phyloP scores from a whole-genome alignment of 2,888 invertebrate species.

The Lycia hirtaria region DNA sequence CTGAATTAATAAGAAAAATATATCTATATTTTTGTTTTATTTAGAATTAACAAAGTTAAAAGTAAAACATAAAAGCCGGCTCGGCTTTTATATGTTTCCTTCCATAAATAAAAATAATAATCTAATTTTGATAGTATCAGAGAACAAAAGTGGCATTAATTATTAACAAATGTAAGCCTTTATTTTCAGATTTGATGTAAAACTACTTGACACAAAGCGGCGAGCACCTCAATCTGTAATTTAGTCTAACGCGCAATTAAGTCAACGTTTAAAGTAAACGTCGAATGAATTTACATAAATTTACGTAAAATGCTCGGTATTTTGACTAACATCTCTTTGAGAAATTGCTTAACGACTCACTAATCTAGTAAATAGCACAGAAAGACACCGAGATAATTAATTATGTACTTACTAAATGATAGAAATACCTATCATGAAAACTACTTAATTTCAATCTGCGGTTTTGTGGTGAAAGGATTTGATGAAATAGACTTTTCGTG shows the following conservation, averaged over 20 bases:
- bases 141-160: neutral
- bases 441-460: too few relatives aligned
- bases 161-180: neutral
- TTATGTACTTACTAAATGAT: neutral
- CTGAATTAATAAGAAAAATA: too few relatives aligned
- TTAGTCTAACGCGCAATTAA: conserved; percentile 1
- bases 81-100: too few relatives aligned
- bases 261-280: conserved; percentile 4
- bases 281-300: conserved; percentile 15
- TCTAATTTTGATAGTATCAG: neutral
- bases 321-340: conserved; percentile 2
- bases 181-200: neutral
- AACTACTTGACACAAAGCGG: neutral
- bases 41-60: too few relatives aligned
- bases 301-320: conserved; percentile 2
- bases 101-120: neutral
- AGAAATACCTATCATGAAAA: too few relatives aligned
- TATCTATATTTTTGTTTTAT: too few relatives aligned
- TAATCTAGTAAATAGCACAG: neutral
- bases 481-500: too few relatives aligned
- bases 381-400: neutral
- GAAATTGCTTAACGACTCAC: neutral
- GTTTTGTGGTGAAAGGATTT: too few relatives aligned
- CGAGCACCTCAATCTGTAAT: conserved; percentile 5
- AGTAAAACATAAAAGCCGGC: too few relatives aligned